Base-by-base conservation (phyloP, 1,140 invertebrate species). In the Penaeus indicus region DNA sequence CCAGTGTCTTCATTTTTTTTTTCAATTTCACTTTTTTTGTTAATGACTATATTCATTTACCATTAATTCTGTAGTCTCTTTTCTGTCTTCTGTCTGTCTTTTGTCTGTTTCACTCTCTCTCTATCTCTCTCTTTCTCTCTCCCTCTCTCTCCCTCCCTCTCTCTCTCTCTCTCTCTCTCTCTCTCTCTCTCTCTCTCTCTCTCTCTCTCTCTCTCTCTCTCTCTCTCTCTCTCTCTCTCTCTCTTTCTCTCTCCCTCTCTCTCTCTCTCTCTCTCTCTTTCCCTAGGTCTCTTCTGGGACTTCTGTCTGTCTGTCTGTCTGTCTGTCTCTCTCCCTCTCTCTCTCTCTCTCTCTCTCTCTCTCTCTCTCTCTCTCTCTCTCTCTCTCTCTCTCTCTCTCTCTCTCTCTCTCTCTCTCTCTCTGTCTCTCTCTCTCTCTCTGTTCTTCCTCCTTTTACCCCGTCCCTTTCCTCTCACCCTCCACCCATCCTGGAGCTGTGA, bases 351-450 rank as follows among this genome's bases (percentile, higher is more conserved):
- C 42, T 22, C 25, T 54, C 60, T 54, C 18, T n/a, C 79, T 16
- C 19, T 54, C 47, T 22, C 54, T 54, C 21, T 18, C 47, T 21
- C 42, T 22, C 47, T 61, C 79, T 54, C 47, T 81, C 79, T 81
- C 79, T 81, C 79, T 81, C 47, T 81, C 79, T 60, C 79, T 81
- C 47, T 81, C 47, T 81, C 79, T 81, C 79, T 60, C 79, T 61
- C 79, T 61, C 79, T 61, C 79, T 81, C 79, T 81, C 47, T 60
- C 47, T 81, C 79, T 81, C 79, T 61, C 79, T 81, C 79, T 61
- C 79, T 81, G 54, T 61, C 79, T 61, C 38, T 18, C 42, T 47
- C 32, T 54, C 77, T 47, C 7, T 54, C 18, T 1, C 42, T 54
- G 7, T 42, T 18, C 38, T 38, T 47, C 10, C 38, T 54, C 54